Conservation (phyloP, 1,140 invertebrate species). For the Samia ricini region DNA sequence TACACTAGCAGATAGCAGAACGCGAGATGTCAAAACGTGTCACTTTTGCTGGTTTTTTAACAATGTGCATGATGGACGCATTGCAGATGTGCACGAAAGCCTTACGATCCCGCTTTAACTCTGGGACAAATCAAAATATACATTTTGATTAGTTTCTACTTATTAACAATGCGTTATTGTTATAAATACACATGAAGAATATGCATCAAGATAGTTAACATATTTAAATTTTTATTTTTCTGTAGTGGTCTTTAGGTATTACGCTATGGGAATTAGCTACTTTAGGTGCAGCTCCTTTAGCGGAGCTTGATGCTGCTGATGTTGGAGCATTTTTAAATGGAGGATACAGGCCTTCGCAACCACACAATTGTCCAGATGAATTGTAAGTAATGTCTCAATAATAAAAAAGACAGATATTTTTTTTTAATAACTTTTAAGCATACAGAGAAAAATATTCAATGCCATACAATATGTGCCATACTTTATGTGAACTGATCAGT, state of each 20-base stretch:
- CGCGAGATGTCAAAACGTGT: too few species aligned
- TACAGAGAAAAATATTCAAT: not conserved
- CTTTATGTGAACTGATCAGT: not conserved
- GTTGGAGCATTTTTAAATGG: constrained; percentile 91
- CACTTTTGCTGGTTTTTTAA: too few species aligned
- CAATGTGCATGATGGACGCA: too few species aligned
- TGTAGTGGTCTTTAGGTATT: constrained; percentile 95
- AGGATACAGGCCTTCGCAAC: constrained; percentile 93
- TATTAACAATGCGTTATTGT: too few species aligned
- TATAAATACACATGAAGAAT: too few species aligned
- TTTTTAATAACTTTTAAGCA: not conserved
- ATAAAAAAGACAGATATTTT: not conserved
- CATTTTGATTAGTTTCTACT: too few species aligned
- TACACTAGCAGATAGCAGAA: too few species aligned
- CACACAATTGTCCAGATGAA: constrained; percentile 96
- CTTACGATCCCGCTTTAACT: too few species aligned
- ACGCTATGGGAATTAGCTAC: constrained; percentile 96
- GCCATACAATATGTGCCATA: not conserved
- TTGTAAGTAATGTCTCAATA: constrained; percentile 82
- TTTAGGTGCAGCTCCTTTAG: constrained; percentile 90
- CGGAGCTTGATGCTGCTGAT: constrained; percentile 95
- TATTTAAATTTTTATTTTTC: not conserved
- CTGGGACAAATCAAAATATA: too few species aligned
- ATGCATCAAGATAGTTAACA: not conserved
- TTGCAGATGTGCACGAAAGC: too few species aligned